These are phyloP conservation scores for Acronicta leporina DNA, from an alignment of 2,888 invertebrate species.

Conservation along the genomic window DNA sequence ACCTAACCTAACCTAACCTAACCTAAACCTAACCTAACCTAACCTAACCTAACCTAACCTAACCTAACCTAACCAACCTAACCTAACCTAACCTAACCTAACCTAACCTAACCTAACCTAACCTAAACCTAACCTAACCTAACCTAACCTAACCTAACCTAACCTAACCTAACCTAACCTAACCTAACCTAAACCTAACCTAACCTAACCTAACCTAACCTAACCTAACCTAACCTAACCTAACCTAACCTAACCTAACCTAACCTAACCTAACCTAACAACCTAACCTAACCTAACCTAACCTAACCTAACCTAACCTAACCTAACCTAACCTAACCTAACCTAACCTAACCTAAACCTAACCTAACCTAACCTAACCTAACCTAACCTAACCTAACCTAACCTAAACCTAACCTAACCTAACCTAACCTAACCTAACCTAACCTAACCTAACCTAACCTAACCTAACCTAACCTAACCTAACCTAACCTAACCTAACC, in stretches of 20 bases:
- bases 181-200: slow-evolving; percentile 35
- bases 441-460: too few species aligned
- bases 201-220: slow-evolving; percentile 47
- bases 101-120: too few species aligned
- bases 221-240: slow-evolving; percentile 43
- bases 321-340: slow-evolving; percentile 8
- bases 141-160: slow-evolving; percentile 36
- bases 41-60: neutral
- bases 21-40: too few species aligned
- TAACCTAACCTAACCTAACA: slow-evolving; percentile 23
- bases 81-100: slow-evolving; percentile 33
- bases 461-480: too few species aligned
- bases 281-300: too few species aligned
- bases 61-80: slow-evolving; percentile 3
- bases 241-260: slow-evolving; percentile 27
- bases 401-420: neutral
- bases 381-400: slow-evolving; percentile 6
- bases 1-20: neutral
- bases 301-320: slow-evolving; percentile 13
- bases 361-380: slow-evolving; percentile 15
- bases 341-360: slow-evolving; percentile 7
- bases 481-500: too few species aligned
- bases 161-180: slow-evolving; percentile 29
- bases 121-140: slow-evolving; percentile 12
- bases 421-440: too few species aligned